Percentiles rank a stretch among this genome's conserved stretches.
Conservation (phyloP, 2,888 invertebrate genomes). For the Helobdella robusta region DNA sequence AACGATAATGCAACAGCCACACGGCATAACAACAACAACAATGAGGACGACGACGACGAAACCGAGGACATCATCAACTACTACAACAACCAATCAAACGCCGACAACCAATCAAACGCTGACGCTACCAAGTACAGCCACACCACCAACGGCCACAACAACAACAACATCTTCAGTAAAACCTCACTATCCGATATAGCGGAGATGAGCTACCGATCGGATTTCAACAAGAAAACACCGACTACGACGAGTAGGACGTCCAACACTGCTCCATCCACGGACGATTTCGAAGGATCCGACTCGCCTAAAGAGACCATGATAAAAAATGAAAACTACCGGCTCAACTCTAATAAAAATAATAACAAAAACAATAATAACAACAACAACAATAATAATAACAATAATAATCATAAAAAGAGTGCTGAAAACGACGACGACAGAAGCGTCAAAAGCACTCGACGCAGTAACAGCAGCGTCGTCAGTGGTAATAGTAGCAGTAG, state of each 20-base stretch:
- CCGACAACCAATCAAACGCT: neutral
- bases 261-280: too few relatives aligned
- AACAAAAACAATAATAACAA: too few relatives aligned
- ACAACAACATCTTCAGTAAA: conserved; percentile 9
- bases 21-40: neutral
- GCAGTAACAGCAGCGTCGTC: too few relatives aligned
- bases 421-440: neutral
- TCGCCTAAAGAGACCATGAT: too few relatives aligned
- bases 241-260: too few relatives aligned
- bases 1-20: conserved; percentile 1
- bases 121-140: neutral
- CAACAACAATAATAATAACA: too few relatives aligned
- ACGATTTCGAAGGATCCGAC: conserved; percentile 1
- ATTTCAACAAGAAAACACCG: too few relatives aligned
- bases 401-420: too few relatives aligned
- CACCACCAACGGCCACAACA: neutral
- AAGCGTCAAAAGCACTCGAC: neutral
- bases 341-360: too few relatives aligned
- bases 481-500: too few relatives aligned
- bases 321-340: too few relatives aligned
- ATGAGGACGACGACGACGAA: conserved; percentile 5
- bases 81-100: conserved; percentile 13
- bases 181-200: conserved; percentile 18
- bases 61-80: conserved; percentile 1
- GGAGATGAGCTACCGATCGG: conserved; percentile 22